phyloP scores from a whole-genome alignment of 2,888 invertebrate species.

The Eledone cirrhosa region DNA sequence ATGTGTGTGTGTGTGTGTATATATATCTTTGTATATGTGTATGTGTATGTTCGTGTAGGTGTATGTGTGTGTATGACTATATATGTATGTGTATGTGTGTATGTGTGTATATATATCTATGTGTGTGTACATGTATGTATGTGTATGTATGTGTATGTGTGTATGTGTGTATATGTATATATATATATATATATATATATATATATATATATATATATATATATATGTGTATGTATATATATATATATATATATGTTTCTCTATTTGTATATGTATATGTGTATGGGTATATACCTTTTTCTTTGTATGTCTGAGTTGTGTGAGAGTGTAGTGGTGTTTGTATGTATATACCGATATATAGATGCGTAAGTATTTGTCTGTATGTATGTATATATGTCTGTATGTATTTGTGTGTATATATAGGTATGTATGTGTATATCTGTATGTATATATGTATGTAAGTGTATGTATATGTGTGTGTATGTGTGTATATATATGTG shows the following conservation, averaged over 20 bases:
- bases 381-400: neutral
- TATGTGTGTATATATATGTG: neutral
- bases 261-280: no score
- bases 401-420: neutral
- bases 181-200: neutral
- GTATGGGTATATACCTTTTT: no score
- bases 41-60: no score
- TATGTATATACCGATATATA: no score
- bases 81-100: neutral
- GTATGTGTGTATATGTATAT: neutral
- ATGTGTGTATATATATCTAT: neutral
- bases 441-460: neutral
- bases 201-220: conserved; percentile 12
- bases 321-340: no score
- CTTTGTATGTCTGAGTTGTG: no score
- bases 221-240: neutral
- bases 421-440: neutral
- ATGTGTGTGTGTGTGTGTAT: neutral
- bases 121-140: neutral
- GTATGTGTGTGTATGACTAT: no score
- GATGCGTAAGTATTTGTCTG: no score
- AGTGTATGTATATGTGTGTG: neutral
- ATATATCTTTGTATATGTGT: no score
- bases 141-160: neutral
- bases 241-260: no score